Conservation (phyloP, 2,888 invertebrate species). For the Cantharis rufa region DNA sequence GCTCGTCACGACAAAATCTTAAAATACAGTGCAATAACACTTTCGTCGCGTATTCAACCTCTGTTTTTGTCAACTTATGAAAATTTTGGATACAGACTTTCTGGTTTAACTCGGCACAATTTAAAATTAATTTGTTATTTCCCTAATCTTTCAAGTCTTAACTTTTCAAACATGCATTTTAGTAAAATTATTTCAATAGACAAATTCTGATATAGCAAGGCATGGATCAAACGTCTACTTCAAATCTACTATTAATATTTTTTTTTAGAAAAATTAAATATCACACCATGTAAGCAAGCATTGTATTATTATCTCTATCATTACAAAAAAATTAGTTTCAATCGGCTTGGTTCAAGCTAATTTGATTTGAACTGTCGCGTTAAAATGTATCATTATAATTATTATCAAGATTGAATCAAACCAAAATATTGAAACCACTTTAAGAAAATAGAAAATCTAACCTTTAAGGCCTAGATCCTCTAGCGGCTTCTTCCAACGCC, state of each 20-base stretch:
- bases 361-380: not conserved
- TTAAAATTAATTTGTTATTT: not conserved
- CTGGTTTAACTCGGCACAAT: no score
- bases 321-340: not conserved
- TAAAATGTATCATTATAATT: not conserved
- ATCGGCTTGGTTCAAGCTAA: not conserved
- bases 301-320: not conserved
- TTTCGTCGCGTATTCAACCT: not conserved
- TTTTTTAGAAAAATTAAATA: not conserved
- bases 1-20: not conserved
- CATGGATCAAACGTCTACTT: not conserved
- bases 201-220: not conserved
- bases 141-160: not conserved
- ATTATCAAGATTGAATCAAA: not conserved
- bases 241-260: not conserved
- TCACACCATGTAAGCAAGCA: not conserved
- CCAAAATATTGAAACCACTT: not conserved
- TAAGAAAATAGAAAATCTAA: not conserved
- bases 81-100: not conserved
- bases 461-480: conserved; percentile 65
- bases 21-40: not conserved
- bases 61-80: no score
- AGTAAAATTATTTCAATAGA: not conserved
- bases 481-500: conserved; percentile 83
- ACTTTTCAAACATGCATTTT: not conserved